A percentile compares a stretch with the other conserved stretches of the same genome.
Evolutionary conservation across 1,140 invertebrate species (phyloP).

Genomic region (Brachionus koreanus): DNA sequence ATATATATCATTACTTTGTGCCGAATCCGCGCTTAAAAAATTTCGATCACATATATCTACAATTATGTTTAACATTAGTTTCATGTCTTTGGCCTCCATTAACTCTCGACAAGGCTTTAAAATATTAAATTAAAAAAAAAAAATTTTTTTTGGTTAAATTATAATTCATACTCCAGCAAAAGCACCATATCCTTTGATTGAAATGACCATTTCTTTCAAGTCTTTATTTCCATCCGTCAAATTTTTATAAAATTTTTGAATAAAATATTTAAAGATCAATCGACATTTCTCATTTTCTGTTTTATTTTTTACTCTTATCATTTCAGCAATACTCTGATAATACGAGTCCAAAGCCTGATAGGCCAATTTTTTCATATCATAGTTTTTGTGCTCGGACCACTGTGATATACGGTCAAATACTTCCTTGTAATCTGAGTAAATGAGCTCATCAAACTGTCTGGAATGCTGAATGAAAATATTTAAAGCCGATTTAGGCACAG

Average conservation of each 20-base stretch:
- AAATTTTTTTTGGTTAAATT: background rate
- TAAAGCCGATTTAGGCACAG: constrained; percentile 52
- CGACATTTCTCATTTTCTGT: constrained; percentile 50
- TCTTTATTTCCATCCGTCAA: constrained; percentile 50
- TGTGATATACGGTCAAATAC: constrained; percentile 14
- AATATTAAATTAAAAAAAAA: constrained; percentile 12
- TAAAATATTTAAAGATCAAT: constrained; percentile 52
- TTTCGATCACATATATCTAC: constrained; percentile 57
- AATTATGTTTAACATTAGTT: constrained; percentile 58
- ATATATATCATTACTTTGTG: constrained; percentile 47
- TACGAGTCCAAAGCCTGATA: constrained; percentile 33
- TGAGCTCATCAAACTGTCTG: constrained; percentile 51
- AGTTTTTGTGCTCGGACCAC: constrained; percentile 21
- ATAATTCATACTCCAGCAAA: constrained; percentile 53
- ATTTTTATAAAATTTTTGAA: constrained; percentile 50
- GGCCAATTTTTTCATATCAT: constrained; percentile 36
- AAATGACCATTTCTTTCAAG: constrained; percentile 53
- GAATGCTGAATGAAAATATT: constrained; percentile 52
- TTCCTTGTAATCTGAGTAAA: constrained; percentile 54
- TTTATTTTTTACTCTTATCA: constrained; percentile 52
- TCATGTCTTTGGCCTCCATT: constrained; percentile 51
- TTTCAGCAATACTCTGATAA: constrained; percentile 47
- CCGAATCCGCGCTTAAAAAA: constrained; percentile 48
- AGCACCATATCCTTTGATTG: constrained; percentile 58
- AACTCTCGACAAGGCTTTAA: constrained; percentile 56